Evolutionary conservation across 2,888 invertebrate species (phyloP).

Genomic region (Nezara viridula): DNA sequence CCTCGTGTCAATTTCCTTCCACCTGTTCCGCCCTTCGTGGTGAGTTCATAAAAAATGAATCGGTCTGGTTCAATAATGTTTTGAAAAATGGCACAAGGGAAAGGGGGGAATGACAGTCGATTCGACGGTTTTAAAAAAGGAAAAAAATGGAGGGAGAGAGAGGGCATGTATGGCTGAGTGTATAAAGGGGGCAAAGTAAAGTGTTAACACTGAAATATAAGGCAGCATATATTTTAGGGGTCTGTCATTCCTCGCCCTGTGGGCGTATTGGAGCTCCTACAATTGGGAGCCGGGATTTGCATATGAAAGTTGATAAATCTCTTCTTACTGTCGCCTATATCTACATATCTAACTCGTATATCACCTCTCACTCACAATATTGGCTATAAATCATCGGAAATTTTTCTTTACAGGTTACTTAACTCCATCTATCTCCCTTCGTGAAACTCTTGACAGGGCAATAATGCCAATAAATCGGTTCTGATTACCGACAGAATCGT

Average conservation of each 20-base stretch:
- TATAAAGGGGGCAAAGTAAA: constrained; percentile 60
- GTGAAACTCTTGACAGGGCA: background rate
- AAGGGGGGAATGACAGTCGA: constrained; percentile 55
- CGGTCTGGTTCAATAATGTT: constrained; percentile 56
- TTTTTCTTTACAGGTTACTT: constrained; percentile 60
- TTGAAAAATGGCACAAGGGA: constrained; percentile 53
- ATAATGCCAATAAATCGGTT: background rate
- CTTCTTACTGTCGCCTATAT: constrained; percentile 64
- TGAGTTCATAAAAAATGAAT: constrained; percentile 56
- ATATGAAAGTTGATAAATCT: constrained; percentile 65
- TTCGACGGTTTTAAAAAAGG: constrained; percentile 52
- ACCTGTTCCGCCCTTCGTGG: constrained; percentile 47
- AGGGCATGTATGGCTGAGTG: constrained; percentile 55
- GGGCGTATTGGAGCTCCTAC: constrained; percentile 56
- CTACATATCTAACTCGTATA: constrained; percentile 64
- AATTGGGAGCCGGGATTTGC: constrained; percentile 62
- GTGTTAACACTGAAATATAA: constrained; percentile 65
- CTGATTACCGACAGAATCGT: background rate
- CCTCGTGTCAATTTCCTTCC: constrained; percentile 20
- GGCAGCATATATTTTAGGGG: constrained; percentile 64
- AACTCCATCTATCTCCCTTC: background rate
- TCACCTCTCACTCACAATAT: constrained; percentile 65
- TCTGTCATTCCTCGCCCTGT: constrained; percentile 55
- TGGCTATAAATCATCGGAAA: constrained; percentile 64
- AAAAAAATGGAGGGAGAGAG: constrained; percentile 54